Evolutionary conservation across 2,888 invertebrate genomes (phyloP), one percentile per base, ranked within the genome.

Genomic region (Liopterus haemorrhoidalis): DNA sequence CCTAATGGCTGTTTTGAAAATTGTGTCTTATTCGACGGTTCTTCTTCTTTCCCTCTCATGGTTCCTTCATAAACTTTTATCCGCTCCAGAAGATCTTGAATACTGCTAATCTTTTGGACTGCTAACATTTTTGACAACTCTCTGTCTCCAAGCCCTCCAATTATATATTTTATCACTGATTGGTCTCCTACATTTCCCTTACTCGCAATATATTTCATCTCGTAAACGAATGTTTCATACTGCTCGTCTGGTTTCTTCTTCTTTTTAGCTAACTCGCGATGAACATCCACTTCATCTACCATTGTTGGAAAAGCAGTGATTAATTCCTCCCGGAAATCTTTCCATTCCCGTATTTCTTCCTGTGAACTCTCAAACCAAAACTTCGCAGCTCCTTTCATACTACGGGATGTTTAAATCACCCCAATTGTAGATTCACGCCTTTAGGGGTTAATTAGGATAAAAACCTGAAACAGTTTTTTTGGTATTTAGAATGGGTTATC

Each of bases 321-420:
- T 2, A 41, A 5, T 22, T 33, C 15, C 4, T 9, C n/a, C 20
- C 25, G 31, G 18, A 41, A 41, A 9, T 11, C 6, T 6, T 38
- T 3, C 41, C 41, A 41, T 5, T 14, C 21, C 11, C 8, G 16
- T 2, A 41, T 12, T 16, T 33, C 32, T 5, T 41, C 21, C n/a
- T 15, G 2, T 14, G n/a, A 15, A 6, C 41, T 25, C 9, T 53
- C 52, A 46, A 52, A 54, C 52, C 54, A 52, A 9, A 36, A 46
- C 21, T 47, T 51, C 4, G 54, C 52, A 38, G 54, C 52, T 2
- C 52, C 52, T 8, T 30, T 36, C 11, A 54, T 33, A 22, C 52
- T 54, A 8, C 46, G 22, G 2, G 47, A 53, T 9, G 50, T 48
- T 20, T 54, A 49, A 27, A 52, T 54, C 11, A 54, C 41, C 3